Base-by-base conservation (phyloP, 2,888 invertebrate genomes). In the Drosophila hamatofila region DNA sequence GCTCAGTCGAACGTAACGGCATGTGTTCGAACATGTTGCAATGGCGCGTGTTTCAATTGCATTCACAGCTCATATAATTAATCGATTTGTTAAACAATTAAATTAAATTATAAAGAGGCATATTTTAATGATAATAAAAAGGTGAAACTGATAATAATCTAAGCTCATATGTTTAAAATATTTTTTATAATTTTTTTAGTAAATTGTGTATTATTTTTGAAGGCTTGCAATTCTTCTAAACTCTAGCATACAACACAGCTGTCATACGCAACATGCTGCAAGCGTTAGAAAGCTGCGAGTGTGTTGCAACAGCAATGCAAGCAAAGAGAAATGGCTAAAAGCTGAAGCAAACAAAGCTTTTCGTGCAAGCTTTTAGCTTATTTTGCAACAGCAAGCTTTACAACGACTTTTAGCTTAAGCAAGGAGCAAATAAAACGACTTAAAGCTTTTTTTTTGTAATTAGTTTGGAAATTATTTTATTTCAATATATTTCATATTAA, bases 401-500 rank as follows among this genome's bases (percentile, higher is more conserved):
- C 0, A 33, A 8, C 14, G 8, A 4, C 14, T 33, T 51, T 35
- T 0, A 30, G 7, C 25, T 25, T 9, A 35, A 35, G 30, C 30
- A 35, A 14, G 12, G 4, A 12, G n/a, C n/a, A 39, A 39, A 39
- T 2, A 8, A 39, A 39, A n/a, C 14, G n/a, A 39, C 7, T 7
- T 25, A 37, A 25, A 52, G 35, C 33, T 52, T 33, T 27, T 30
- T 49, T 18, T 23, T 62, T 59, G 33, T n/a, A 35, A 46, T 59
- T 77, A 78, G 89, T 84, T 84, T 88, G 89, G 84, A 84, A 84
- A 86, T 88, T 76, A 83, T 86, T 86, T 84, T 84, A 88, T 84
- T 87, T 86, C 76, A 88, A 83, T 84, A 88, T 83, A 84, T 81
- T 84, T 84, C 71, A 88, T 83, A 83, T 83, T 88, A 74, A 78